phyloP scores from a whole-genome alignment of 2,113 vertebrate species.

The Nothoprocta perdicaria region DNA sequence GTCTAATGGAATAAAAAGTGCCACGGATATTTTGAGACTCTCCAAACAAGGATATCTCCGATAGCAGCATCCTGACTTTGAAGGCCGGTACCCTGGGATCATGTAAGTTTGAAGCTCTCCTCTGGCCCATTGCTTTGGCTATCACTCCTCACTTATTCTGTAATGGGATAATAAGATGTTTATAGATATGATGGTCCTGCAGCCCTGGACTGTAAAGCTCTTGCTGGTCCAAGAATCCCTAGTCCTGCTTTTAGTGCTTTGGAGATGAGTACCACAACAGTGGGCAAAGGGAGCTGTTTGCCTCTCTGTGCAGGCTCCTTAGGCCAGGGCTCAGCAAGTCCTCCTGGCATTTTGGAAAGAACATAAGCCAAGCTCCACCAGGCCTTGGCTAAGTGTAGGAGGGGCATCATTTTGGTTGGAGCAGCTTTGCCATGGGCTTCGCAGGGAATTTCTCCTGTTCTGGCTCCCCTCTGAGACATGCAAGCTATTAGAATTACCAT shows the following conservation, averaged over 20 bases:
- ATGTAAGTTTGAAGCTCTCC: rapidly evolving
- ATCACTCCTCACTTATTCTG: neutral
- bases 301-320: too few relatives aligned
- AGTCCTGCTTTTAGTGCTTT: neutral
- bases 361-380: neutral
- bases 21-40: neutral
- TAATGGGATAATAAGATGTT: neutral
- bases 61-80: neutral
- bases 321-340: neutral
- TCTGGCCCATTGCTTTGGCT: rapidly evolving
- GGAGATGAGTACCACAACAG: rapidly evolving
- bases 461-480: neutral
- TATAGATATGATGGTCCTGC: neutral
- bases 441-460: neutral
- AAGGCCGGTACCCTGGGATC: neutral
- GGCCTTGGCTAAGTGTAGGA: neutral
- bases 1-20: neutral
- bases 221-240: neutral
- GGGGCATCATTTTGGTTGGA: rapidly evolving
- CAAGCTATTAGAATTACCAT: neutral
- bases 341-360: rapidly evolving
- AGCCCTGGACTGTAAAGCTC: neutral
- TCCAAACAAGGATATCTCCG: rapidly evolving
- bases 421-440: neutral
- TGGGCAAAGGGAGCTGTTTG: neutral